Conservation (phyloP, 2,797 vertebrate species). For the Anabas testudineus region DNA sequence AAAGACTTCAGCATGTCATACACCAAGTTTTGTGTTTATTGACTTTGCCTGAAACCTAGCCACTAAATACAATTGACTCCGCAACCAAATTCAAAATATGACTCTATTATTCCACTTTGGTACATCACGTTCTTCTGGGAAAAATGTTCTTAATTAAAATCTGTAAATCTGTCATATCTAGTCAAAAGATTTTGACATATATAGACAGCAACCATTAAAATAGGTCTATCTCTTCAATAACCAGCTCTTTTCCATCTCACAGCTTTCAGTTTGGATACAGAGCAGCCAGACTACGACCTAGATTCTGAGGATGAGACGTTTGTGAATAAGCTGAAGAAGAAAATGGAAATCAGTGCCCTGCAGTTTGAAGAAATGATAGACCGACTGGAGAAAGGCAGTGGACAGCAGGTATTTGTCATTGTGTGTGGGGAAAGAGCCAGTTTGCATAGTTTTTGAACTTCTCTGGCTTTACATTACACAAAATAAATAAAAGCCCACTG, state of each 20-base stretch:
- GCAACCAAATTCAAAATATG: slow-evolving; percentile 7
- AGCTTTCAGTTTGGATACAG: slow-evolving; percentile 99
- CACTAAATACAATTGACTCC: slow-evolving; percentile 10
- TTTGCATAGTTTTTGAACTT: slow-evolving; percentile 18
- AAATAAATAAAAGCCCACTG: not conserved
- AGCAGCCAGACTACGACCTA: slow-evolving; percentile 98
- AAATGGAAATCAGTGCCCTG: slow-evolving; percentile 96
- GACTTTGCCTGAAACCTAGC: slow-evolving; percentile 11
- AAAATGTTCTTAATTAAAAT: not conserved
- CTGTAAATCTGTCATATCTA: not conserved
- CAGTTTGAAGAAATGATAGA: slow-evolving; percentile 99
- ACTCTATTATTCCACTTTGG: not conserved
- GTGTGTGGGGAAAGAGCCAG: not conserved
- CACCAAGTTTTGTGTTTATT: slow-evolving; percentile 10
- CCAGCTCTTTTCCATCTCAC: slow-evolving; percentile 22
- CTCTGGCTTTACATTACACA: slow-evolving; percentile 12
- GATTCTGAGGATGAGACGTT: slow-evolving; percentile 98
- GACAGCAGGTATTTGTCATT: slow-evolving; percentile 91
- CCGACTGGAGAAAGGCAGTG: slow-evolving; percentile 98
- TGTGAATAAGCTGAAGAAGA: slow-evolving; percentile 98
- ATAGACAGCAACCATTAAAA: slow-evolving; percentile 1
- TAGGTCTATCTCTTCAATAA: slow-evolving; percentile 32
- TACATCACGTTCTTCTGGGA: not conserved
- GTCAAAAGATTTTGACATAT: not conserved
- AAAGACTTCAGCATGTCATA: not conserved